Evolutionary conservation across 1,140 invertebrate species (phyloP).

Genomic region (Drosophila tropicalis): DNA sequence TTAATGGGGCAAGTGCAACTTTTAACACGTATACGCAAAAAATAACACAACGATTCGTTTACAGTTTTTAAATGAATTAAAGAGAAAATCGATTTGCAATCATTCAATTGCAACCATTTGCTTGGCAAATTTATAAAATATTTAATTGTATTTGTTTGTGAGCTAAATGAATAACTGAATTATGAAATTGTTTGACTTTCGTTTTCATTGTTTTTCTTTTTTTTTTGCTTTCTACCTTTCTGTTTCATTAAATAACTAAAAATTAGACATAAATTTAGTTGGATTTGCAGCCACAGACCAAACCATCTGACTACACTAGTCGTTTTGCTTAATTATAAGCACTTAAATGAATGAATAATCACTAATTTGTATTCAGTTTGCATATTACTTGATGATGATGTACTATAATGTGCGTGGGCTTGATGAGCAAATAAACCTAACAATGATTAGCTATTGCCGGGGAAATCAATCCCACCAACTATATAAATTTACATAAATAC

Average conservation of each 20-base stretch:
- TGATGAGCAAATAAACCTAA: slow-evolving; percentile 8
- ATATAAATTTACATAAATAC: background rate
- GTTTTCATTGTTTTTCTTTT: too few species aligned
- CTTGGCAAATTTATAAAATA: too few species aligned
- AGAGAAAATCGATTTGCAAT: too few species aligned
- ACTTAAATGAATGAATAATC: slow-evolving; percentile 6
- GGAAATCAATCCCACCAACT: slow-evolving; percentile 29
- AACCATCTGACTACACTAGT: background rate
- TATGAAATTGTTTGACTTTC: too few species aligned
- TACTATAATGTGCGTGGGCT: background rate
- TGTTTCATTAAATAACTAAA: too few species aligned
- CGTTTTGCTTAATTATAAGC: slow-evolving; percentile 2
- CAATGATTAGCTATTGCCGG: slow-evolving; percentile 47
- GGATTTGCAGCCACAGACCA: background rate
- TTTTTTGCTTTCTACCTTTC: too few species aligned
- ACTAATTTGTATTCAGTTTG: slow-evolving; percentile 6
- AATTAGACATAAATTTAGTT: too few species aligned
- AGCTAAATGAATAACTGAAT: too few species aligned
- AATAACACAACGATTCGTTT: too few species aligned
- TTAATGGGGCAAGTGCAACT: background rate
- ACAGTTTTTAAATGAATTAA: too few species aligned
- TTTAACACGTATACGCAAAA: background rate
- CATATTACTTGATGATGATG: background rate
- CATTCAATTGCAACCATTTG: too few species aligned
- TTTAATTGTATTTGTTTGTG: too few species aligned